These are phyloP conservation scores for Anagyrus pseudococci DNA, from an alignment of 2,888 invertebrate species.

Conservation along the genomic window DNA sequence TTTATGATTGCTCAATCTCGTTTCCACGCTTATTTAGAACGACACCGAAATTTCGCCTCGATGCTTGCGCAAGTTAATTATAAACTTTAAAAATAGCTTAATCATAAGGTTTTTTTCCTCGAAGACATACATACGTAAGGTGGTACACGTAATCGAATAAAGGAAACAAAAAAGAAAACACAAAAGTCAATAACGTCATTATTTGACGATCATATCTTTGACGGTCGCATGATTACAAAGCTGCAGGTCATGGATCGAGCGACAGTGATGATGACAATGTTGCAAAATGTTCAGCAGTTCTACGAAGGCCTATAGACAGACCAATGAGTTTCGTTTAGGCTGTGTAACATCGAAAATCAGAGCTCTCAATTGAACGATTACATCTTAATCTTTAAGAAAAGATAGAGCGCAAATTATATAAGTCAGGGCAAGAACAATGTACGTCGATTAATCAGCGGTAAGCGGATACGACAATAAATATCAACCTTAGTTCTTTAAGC, in stretches of 20 bases:
- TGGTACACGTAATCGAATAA: too few species aligned
- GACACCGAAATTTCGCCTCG: too few species aligned
- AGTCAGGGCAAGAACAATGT: slow-evolving; percentile 27
- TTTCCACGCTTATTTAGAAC: too few species aligned
- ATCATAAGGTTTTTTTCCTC: too few species aligned
- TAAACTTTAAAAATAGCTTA: too few species aligned
- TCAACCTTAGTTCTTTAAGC: slow-evolving; percentile 22
- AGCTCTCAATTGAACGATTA: slow-evolving; percentile 27
- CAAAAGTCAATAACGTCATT: slow-evolving; percentile 34
- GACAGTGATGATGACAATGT: slow-evolving; percentile 39
- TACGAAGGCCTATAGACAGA: slow-evolving; percentile 26
- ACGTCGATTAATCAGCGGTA: slow-evolving; percentile 33
- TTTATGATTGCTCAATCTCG: too few species aligned
- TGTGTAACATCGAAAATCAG: slow-evolving; percentile 7
- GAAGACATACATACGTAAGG: too few species aligned
- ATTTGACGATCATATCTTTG: slow-evolving; percentile 25
- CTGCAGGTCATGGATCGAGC: slow-evolving; percentile 42
- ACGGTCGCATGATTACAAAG: slow-evolving; percentile 23
- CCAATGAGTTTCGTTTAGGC: slow-evolving; percentile 17
- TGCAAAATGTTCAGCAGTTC: slow-evolving; percentile 46
- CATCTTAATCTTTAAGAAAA: slow-evolving; percentile 20
- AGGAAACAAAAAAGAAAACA: slow-evolving; percentile 22
- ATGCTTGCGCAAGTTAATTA: too few species aligned
- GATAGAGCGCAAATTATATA: slow-evolving; percentile 27
- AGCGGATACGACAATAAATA: slow-evolving; percentile 28